Conservation (phyloP, 1,140 invertebrate species). For the Brachionus rotundiformis region DNA sequence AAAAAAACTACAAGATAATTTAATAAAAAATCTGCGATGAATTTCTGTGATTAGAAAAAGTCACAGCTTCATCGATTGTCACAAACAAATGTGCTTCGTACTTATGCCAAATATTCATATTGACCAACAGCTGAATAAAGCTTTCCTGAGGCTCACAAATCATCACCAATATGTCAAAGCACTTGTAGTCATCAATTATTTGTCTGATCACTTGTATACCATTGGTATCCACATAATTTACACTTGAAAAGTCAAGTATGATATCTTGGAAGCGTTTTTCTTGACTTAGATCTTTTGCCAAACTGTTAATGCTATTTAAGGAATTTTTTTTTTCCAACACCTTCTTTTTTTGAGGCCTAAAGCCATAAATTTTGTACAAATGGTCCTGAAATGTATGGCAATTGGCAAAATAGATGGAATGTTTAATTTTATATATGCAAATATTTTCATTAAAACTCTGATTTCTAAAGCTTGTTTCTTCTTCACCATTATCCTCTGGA, state of each 20-base stretch:
- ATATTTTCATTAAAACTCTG: neutral
- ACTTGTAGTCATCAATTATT: slow-evolving; percentile 28
- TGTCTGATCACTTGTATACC: slow-evolving; percentile 15
- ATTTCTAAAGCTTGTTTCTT: slow-evolving; percentile 19
- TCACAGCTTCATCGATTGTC: slow-evolving; percentile 27
- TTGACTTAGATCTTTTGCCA: neutral
- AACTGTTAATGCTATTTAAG: neutral
- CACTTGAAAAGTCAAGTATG: slow-evolving; percentile 23
- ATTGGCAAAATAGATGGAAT: slow-evolving; percentile 44
- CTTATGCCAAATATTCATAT: neutral
- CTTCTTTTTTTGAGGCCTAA: neutral
- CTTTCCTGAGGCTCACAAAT: slow-evolving; percentile 27
- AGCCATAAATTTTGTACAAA: slow-evolving; percentile 1
- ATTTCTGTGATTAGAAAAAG: slow-evolving; percentile 11
- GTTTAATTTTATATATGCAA: neutral
- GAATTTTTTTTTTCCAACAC: neutral
- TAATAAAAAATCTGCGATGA: neutral
- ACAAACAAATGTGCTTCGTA: slow-evolving; percentile 8
- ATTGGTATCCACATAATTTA: slow-evolving; percentile 39
- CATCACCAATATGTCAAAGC: neutral
- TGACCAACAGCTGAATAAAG: neutral
- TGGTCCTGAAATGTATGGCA: slow-evolving; percentile 1
- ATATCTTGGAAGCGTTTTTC: neutral
- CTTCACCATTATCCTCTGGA: neutral
- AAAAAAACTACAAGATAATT: neutral